Base-by-base conservation (phyloP, 2,113 vertebrate species). In the Eurystomus gularis region DNA sequence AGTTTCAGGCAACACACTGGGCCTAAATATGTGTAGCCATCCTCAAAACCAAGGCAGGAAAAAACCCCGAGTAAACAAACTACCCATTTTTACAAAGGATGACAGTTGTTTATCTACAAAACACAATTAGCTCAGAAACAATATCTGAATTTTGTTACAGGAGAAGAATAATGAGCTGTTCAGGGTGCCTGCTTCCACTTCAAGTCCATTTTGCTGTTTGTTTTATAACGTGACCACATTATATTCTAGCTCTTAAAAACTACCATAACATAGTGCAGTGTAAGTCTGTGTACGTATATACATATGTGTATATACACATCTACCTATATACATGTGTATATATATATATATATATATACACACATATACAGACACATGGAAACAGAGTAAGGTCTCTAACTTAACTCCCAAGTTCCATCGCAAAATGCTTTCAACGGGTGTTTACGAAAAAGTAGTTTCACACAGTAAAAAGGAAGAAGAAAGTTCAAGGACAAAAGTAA, bases 341-440 rank as follows among this genome's bases (percentile, higher is more conserved):
- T 6, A 20, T 6, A 25, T 25, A 14, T 35, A 24, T 16, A 17
- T 31, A 55, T 10, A 17, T 17, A 31, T 15, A 28, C 33, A 58
- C 39, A 65, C 5, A 42, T 2, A 37, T 10, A n/a, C 23, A 68
- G 62, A 73, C 44, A 26, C 3, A 58, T 0, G 2, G 25, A 20
- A 62, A 26, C 57, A 33, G 15, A n/a, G 16, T 2, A 46, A 26
- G 23, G 39, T 3, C 57, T 46, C 5, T 11, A 33, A 17, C 14
- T 26, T 3, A 48, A 81, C 49, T 82, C 13, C 21, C 12, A 76
- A 42, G 31, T 23, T 80, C n/a, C n/a, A n/a, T 16, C 78, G 31
- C 9, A 26, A 33, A 39, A 3, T 5, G 2, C 1, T 58, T 44
- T 48, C 68, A 60, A 7, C 8, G 31, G 1, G 0, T 5, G 7